Evolutionary conservation across 2,113 vertebrate species (phyloP), one percentile per base, ranked within the genome.

Genomic region (Phaetusa simplex): DNA sequence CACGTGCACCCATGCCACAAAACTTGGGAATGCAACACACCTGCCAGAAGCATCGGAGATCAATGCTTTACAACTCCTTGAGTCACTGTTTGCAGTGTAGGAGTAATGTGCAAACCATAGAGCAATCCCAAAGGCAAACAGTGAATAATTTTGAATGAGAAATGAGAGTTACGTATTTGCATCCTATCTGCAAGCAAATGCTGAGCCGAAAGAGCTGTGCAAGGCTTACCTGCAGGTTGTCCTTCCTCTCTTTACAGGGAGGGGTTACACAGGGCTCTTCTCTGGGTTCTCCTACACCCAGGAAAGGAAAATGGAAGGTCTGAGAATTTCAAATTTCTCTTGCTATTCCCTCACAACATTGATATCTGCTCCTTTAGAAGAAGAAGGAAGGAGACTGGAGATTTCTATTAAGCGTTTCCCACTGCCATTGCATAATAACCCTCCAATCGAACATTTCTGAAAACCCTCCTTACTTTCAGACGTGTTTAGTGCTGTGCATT

Each of bases 361-460:
- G 30, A 23, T 50, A 62, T 2, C 4, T n/a, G 13, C 5, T 80
- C 6, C 62, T 88, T 61, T 36, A 90, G 71, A 42, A 66, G 40
- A 73, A 14, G 6, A 77, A 20, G 6, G 22, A 80, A 73, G 5
- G 26, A 77, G 6, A 14, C 6, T 19, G 8, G 4, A 32, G 8
- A 59, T 21, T 73, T 82, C 21, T 61, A 11, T 23, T 10, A 53
- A 6, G 23, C n/a, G 9, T 77, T 65, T 52, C 3, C 29, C 50
- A 19, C 29, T 78, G 45, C 14, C 7, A 3, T 10, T 47, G 23
- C 47, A 29, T 17, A 40, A n/a, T 17, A 34, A 29, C 17, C 0
- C 0, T 67, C 5, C 30, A 58, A 5, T 0, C 0, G 0, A 34
- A n/a, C 13, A 18, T 55, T 80, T 71, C 34, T 76, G 34, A 74